phyloP scores from a whole-genome alignment of 2,113 vertebrate genomes.

The Aix galericulata region DNA sequence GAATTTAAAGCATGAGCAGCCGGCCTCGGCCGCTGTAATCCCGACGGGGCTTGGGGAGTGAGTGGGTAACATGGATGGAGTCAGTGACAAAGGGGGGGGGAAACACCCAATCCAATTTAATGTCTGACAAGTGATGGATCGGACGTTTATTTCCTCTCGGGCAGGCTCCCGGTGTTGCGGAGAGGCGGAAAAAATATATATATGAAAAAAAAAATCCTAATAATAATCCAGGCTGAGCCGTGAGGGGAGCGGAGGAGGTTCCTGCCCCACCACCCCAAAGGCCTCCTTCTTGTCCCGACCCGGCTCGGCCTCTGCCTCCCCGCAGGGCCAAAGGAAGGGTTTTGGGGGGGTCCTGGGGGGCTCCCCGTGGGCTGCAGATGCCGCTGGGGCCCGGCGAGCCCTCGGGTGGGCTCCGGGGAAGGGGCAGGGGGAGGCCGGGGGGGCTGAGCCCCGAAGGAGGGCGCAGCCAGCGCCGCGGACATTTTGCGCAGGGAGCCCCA shows the following conservation, averaged over 20 bases:
- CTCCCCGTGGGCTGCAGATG: not conserved
- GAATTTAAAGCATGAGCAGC: slow-evolving; percentile 77
- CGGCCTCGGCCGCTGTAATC: slow-evolving; percentile 67
- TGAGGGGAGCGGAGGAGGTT: not conserved
- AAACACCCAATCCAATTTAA: slow-evolving; percentile 67
- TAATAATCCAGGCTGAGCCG: not conserved
- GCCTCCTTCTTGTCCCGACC: slow-evolving; percentile 12
- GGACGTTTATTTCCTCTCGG: slow-evolving; percentile 41
- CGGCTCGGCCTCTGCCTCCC: not conserved
- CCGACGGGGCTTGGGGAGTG: slow-evolving; percentile 57
- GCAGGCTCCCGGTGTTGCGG: not conserved
- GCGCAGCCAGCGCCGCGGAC: not conserved
- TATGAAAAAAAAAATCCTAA: too few relatives aligned
- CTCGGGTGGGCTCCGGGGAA: not conserved
- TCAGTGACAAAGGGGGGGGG: slow-evolving; percentile 42
- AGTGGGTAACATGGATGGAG: slow-evolving; percentile 51
- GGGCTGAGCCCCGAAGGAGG: not conserved
- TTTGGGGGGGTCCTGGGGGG: too few relatives aligned
- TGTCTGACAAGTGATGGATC: slow-evolving; percentile 59
- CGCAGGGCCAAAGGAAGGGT: not conserved
- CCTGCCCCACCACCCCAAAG: not conserved
- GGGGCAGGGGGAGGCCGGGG: not conserved
- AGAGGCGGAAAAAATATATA: not conserved
- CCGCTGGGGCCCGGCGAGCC: not conserved
- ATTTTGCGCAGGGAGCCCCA: not conserved